A percentile compares a stretch with the other conserved stretches of the same genome.
Evolutionary conservation across 2,888 invertebrate species (phyloP).

Genomic region (Neoascia interrupta): DNA sequence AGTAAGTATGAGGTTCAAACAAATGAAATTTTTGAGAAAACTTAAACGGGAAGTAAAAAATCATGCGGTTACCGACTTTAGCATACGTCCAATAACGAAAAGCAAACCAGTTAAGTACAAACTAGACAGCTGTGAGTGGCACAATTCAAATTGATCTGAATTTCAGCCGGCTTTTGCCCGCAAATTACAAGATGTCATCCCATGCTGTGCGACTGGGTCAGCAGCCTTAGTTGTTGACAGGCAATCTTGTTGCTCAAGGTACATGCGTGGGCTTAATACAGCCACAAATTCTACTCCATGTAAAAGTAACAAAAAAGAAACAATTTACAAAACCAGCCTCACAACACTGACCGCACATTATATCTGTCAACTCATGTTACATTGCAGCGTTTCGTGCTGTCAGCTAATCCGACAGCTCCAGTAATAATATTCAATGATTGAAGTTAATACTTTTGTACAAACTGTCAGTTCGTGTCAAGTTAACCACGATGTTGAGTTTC

Average conservation of each 20-base stretch:
- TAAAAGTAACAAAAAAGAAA: conserved; percentile 20
- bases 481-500: conserved; percentile 67
- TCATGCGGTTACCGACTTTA: too few relatives aligned
- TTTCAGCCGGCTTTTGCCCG: conserved; percentile 42
- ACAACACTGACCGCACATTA: conserved; percentile 69
- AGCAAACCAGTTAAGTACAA: too few relatives aligned
- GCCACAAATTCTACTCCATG: conserved; percentile 30
- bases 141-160: conserved; percentile 58
- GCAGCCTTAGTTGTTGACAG: conserved; percentile 56
- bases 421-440: conserved; percentile 74
- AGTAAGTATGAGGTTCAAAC: too few relatives aligned
- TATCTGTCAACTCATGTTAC: conserved; percentile 72
- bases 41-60: too few relatives aligned
- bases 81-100: too few relatives aligned
- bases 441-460: conserved; percentile 73
- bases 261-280: conserved; percentile 56
- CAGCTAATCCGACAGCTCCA: conserved; percentile 72
- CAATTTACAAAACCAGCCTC: conserved; percentile 58
- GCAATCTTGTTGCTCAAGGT: conserved; percentile 43
- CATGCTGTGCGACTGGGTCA: conserved; percentile 33
- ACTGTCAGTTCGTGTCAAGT: conserved; percentile 73
- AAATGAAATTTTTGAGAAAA: too few relatives aligned
- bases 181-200: conserved; percentile 66
- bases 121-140: too few relatives aligned
- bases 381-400: conserved; percentile 70